Evolutionary conservation across 2,113 vertebrate species (phyloP).

Genomic region (Silurus meridionalis): DNA sequence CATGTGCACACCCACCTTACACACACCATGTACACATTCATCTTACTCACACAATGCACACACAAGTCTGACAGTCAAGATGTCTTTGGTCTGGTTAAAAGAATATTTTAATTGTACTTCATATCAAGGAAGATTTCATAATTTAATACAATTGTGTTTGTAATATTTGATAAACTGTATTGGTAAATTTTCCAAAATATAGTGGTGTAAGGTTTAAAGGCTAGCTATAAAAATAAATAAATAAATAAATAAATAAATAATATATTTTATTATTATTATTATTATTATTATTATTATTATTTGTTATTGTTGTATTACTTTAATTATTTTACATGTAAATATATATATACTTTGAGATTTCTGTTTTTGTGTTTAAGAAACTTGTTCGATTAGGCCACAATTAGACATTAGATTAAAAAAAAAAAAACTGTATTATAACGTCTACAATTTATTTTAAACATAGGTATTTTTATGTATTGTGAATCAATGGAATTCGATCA

Average conservation of each 20-base stretch:
- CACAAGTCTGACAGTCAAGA: background rate
- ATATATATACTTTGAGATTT: background rate
- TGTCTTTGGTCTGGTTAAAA: background rate
- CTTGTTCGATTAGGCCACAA: background rate
- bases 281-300: conserved; percentile 2
- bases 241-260: background rate
- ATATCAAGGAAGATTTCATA: background rate
- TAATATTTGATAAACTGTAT: background rate
- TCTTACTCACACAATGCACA: background rate
- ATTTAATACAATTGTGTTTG: background rate
- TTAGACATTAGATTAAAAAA: background rate
- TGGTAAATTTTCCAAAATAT: background rate
- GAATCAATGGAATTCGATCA: background rate
- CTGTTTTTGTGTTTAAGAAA: background rate
- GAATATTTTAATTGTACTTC: background rate
- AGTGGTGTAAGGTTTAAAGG: background rate
- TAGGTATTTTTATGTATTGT: background rate
- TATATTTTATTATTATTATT: background rate
- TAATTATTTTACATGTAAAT: background rate
- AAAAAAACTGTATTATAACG: background rate
- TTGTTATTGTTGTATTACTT: background rate
- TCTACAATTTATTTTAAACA: background rate
- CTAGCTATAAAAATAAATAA: background rate
- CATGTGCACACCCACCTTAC: too few relatives aligned
- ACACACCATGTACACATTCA: background rate